Conservation (phyloP, 2,797 vertebrate genomes). For the Tokudaia tokunoshimensis region DNA sequence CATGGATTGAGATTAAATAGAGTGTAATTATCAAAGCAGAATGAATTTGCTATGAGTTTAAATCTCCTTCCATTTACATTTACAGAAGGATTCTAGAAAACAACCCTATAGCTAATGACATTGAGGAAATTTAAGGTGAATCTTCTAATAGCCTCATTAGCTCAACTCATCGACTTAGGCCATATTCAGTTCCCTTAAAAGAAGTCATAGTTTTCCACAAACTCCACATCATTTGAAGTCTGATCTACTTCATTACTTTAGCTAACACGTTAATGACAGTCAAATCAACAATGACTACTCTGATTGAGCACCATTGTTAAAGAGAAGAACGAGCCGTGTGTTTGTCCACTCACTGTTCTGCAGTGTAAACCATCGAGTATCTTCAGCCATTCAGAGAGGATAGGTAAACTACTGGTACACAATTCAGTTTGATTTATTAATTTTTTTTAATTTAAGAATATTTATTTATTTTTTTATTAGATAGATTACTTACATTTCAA, state of each 20-base stretch:
- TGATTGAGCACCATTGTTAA: slow-evolving; percentile 47
- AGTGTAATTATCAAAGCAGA: slow-evolving; percentile 56
- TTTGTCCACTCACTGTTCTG: background rate
- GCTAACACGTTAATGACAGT: background rate
- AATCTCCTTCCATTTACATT: slow-evolving; percentile 37
- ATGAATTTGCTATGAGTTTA: slow-evolving; percentile 62
- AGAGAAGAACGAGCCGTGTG: background rate
- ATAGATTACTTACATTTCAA: too few species aligned
- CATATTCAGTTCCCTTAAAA: slow-evolving; percentile 18
- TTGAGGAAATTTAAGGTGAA: slow-evolving; percentile 50
- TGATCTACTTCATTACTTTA: slow-evolving; percentile 49
- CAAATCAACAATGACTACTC: slow-evolving; percentile 32
- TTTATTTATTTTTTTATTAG: too few species aligned
- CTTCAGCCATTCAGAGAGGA: background rate
- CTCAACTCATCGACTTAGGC: background rate
- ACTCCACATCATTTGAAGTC: background rate
- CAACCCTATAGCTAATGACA: slow-evolving; percentile 41
- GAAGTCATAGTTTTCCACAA: background rate
- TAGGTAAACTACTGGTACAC: background rate
- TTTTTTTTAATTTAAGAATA: too few species aligned
- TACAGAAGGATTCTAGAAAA: slow-evolving; percentile 68
- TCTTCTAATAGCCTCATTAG: slow-evolving; percentile 16
- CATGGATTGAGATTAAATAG: slow-evolving; percentile 6
- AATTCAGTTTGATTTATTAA: background rate
- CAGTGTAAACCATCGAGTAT: background rate